A percentile compares a stretch with the other conserved stretches of the same genome.
phyloP scores from a whole-genome alignment of 2,888 invertebrate genomes.

The Ormyrus pomaceus region DNA sequence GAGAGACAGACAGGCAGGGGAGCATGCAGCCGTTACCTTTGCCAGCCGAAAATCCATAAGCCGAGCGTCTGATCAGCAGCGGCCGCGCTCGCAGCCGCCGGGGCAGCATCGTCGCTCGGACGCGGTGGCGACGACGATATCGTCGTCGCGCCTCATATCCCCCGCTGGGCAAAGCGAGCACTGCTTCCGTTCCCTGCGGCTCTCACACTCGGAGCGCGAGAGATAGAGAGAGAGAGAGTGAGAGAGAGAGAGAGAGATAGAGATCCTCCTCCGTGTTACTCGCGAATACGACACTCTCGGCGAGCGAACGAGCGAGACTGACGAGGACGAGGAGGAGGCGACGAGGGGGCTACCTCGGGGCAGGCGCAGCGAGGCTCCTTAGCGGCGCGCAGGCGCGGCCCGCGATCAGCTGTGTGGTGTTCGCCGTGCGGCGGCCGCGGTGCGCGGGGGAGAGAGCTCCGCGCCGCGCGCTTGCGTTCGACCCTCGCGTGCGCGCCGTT shows the following conservation, averaged over 20 bases:
- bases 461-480: constrained; percentile 10
- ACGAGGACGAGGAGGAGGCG: too few species aligned
- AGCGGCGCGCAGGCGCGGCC: too few species aligned
- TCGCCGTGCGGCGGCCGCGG: too few species aligned
- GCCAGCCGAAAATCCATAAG: constrained; percentile 55
- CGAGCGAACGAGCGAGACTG: too few species aligned
- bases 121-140: neutral
- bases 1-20: neutral
- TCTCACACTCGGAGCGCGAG: neutral
- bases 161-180: neutral
- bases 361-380: neutral
- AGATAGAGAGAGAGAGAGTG: neutral
- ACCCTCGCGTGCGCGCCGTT: neutral
- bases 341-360: neutral
- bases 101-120: constrained; percentile 14
- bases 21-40: constrained; percentile 22
- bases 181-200: neutral
- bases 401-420: constrained; percentile 29
- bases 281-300: neutral
- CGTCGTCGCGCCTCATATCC: constrained; percentile 6
- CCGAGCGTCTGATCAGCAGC: constrained; percentile 38
- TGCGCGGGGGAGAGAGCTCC: neutral
- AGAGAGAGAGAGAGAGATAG: neutral
- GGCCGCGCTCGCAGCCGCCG: constrained; percentile 24
- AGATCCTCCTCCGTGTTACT: neutral